Base-by-base conservation (phyloP, 2,113 vertebrate genomes). In the Apteryx owenii region DNA sequence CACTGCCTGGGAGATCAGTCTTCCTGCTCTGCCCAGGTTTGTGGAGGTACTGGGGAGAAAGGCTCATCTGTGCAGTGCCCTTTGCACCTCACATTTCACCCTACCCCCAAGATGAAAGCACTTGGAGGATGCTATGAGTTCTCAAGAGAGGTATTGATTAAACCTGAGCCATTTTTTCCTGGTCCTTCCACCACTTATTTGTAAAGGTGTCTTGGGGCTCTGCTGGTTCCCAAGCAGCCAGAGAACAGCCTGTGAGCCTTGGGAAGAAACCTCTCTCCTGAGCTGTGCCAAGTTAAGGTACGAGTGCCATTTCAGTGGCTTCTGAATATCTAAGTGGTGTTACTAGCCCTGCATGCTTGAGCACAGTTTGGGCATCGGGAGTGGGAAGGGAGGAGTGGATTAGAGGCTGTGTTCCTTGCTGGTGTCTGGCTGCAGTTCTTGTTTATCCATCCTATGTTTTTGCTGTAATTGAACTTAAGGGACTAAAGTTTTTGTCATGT, bases 281-380 rank as follows among this genome's bases (percentile, higher is more conserved):
- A 78, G 29, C 12, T 86, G 11, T 84, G 61, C 19, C 17, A 33
- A 10, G 15, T 21, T 94, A 6, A 11, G 7, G 22, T 85, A 20
- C 0, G 0, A 90, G n/a, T 1, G 2, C 8, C 1, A 0, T 88
- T 80, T 62, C 33, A 21, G 64, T 46, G 81, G 28, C 20, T 19
- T 91, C 33, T 51, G 12, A 54, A 54, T 58, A 33, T 83, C 44
- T 75, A 73, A 88, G 58, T 19, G 13, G 2, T 80, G 54, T n/a
- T n/a, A 91, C 62, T 3, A 22, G 4, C 7, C 16, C 7, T 20
- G 9, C 5, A 1, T 0, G 0, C 61, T 90, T 80, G 66, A 15
- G 12, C 11, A n/a, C 16, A 19, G 33, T 26, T 23, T 81, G 11
- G 56, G 73, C 5, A 15, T 58, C 73, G 73, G 54, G 50, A 89